Conservation (phyloP, 2,113 vertebrate genomes). For the Calypte anna region DNA sequence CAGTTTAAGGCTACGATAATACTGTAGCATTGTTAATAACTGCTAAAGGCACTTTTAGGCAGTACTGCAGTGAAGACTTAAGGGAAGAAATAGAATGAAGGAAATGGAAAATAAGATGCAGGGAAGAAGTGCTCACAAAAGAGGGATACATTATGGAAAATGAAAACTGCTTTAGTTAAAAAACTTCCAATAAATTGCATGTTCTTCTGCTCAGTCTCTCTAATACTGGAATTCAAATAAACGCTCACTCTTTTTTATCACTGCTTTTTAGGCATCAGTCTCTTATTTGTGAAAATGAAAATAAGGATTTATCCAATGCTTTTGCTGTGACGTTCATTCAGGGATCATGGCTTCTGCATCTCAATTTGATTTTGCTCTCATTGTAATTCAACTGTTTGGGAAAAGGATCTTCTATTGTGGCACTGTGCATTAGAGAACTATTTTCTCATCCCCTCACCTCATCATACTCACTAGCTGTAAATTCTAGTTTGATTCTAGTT, state of each 20-base stretch:
- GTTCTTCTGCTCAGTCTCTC: neutral
- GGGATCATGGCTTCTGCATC: neutral
- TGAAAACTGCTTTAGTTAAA: neutral
- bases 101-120: neutral
- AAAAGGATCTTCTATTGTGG: neutral
- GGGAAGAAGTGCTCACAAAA: neutral
- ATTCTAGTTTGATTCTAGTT: neutral
- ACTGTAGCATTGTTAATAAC: neutral
- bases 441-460: neutral
- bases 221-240: neutral
- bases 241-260: neutral
- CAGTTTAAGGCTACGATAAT: neutral
- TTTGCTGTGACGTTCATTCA: neutral
- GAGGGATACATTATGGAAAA: neutral
- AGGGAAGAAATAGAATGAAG: neutral
- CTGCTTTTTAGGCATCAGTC: neutral
- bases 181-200: neutral
- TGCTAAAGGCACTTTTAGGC: neutral
- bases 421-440: neutral
- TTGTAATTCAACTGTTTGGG: neutral
- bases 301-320: neutral
- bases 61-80: neutral
- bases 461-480: neutral
- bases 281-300: neutral
- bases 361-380: neutral